Conservation (phyloP, 2,113 vertebrate species). For the Syngnathus floridae region DNA sequence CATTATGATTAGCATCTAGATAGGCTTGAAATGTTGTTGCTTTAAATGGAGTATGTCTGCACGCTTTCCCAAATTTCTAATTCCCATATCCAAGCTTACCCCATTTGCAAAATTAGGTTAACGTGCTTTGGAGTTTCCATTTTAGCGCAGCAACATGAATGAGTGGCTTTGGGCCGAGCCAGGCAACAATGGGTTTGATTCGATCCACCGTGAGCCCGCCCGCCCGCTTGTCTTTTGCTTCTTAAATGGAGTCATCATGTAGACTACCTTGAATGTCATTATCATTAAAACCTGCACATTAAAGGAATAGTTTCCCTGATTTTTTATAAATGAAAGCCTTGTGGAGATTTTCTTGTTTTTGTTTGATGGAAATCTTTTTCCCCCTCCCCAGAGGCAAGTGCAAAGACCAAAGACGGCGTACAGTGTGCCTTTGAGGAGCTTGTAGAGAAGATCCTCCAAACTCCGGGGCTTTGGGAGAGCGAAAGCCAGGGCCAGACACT, state of each 20-base stretch:
- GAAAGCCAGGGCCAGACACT: conserved; percentile 82
- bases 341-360: conserved; percentile 1
- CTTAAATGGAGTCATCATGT: conserved; percentile 35
- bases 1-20: conserved; percentile 48
- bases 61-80: conserved; percentile 46
- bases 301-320: background rate
- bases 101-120: conserved; percentile 54
- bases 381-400: conserved; percentile 86
- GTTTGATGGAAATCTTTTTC: conserved; percentile 2
- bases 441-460: conserved; percentile 96
- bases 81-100: conserved; percentile 34
- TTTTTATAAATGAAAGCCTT: background rate
- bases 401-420: conserved; percentile 91
- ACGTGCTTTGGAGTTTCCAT: conserved; percentile 57
- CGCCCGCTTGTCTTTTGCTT: conserved; percentile 17
- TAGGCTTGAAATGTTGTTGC: conserved; percentile 19
- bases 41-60: conserved; percentile 33
- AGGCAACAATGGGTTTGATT: conserved; percentile 32
- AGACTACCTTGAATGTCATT: background rate
- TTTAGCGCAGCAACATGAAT: conserved; percentile 47
- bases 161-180: conserved; percentile 29
- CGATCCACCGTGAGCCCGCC: conserved; percentile 13
- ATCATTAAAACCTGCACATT: background rate
- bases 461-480: conserved; percentile 92
- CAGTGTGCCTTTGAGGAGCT: conserved; percentile 97